Conservation (phyloP, 2,888 invertebrate genomes). For the Schizotus pectinicornis region DNA sequence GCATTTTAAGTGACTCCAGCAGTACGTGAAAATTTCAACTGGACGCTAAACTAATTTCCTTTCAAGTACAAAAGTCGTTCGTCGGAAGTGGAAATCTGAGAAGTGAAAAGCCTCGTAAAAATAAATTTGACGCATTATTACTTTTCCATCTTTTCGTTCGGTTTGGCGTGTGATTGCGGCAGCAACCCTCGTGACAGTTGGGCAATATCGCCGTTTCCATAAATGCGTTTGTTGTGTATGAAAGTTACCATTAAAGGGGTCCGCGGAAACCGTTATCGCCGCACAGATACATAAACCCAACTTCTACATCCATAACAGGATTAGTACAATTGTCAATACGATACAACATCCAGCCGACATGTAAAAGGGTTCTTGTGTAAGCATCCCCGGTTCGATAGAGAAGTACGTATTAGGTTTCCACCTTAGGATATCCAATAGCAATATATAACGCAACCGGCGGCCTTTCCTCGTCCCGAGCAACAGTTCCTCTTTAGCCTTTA, state of each 20-base stretch:
- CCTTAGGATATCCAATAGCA: constrained; percentile 46
- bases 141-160: too few relatives aligned
- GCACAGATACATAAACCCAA: constrained; percentile 7
- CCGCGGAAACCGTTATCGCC: constrained; percentile 1
- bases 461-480: constrained; percentile 15
- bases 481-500: constrained; percentile 27
- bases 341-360: constrained; percentile 28
- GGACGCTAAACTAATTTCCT: too few relatives aligned
- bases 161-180: too few relatives aligned
- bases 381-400: constrained; percentile 26
- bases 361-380: constrained; percentile 34
- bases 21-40: too few relatives aligned
- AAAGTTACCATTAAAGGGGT: constrained; percentile 13
- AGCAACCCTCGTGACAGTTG: too few relatives aligned
- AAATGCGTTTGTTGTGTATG: constrained; percentile 10
- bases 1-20: too few relatives aligned
- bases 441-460: constrained; percentile 54
- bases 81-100: too few relatives aligned
- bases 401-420: constrained; percentile 50
- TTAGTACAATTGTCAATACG: constrained; percentile 31
- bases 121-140: too few relatives aligned
- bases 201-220: constrained; percentile 3
- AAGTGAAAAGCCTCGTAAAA: too few relatives aligned
- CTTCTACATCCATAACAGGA: constrained; percentile 21
- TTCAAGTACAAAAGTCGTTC: too few relatives aligned